Base-by-base conservation (phyloP, 2,797 vertebrate genomes). In the Epinephelus malabaricus region DNA sequence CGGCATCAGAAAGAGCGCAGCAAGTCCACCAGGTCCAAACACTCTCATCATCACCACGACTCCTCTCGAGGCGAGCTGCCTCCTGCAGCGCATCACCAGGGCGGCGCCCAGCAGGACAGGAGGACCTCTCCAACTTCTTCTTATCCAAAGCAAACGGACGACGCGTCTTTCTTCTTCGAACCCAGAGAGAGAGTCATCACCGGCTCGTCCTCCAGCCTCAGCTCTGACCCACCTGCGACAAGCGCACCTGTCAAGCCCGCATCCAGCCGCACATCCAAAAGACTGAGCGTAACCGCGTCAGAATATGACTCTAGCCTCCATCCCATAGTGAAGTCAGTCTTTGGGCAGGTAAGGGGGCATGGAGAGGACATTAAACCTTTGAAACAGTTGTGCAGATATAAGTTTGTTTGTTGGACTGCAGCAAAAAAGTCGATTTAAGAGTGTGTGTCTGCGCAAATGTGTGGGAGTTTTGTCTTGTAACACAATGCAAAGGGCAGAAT, bases 261-360 rank as follows among this genome's bases (percentile, higher is more conserved):
- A 85, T 89, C 96, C 96, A 95, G 97, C 65, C 97, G 97, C 95
- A 96, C 96, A 94, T 94, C 95, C 67, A 91, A 92, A 56, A 74
- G 81, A 54, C 82, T 85, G 56, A 89, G 85, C 77, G 71, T 83
- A 6, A 94, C 92, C 43, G 34, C 69, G 84, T 95, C 87, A 3
- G 90, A 88, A 80, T 92, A 73, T 2, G 94, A 87, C 89, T 96
- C 95, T 78, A 96, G 78, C 81, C 95, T 98, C 63, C 97, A 95
- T 89, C 98, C 98, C 72, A 98, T 98, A 70, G 96, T 99, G 72
- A 97, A 97, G 94, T 97, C 98, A 25, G 97, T 97, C 73, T 99
- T 92, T 78, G 94, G 94, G 12, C 94, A 94, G 91, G 94, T 94
- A 87, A 86, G 90, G 14, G 23, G 10, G 5, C 50, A 12, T 11